A percentile compares a stretch with the other conserved stretches of the same genome.
These are phyloP conservation scores for Ifrita kowaldi DNA, from an alignment of 2,113 vertebrate genomes.

Conservation along the genomic window DNA sequence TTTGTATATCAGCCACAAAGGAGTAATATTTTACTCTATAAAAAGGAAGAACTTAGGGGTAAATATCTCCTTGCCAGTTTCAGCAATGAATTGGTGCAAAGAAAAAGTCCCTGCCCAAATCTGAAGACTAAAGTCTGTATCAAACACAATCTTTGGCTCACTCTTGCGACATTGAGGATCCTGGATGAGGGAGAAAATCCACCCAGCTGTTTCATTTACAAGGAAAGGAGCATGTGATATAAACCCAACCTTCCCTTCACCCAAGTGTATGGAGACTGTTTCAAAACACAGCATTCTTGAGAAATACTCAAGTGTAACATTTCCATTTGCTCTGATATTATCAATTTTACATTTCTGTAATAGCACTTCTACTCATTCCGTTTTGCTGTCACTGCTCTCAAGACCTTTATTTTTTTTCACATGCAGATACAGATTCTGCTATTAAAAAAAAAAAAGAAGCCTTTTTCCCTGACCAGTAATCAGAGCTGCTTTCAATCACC, in stretches of 20 bases:
- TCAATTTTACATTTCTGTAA: not conserved
- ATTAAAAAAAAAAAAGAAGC: not conserved
- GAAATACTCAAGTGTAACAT: not conserved
- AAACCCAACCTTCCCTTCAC: not conserved
- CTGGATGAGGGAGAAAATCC: not conserved
- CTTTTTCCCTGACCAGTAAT: not conserved
- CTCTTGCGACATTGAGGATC: not conserved
- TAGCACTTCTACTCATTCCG: not conserved
- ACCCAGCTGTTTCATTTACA: not conserved
- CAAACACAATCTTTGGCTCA: not conserved
- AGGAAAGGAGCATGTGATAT: not conserved
- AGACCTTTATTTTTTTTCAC: not conserved
- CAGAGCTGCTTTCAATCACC: not conserved
- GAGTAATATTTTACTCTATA: not conserved
- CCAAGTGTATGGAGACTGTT: fast-evolving
- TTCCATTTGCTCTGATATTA: not conserved
- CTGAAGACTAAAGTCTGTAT: not conserved
- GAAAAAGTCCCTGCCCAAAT: not conserved
- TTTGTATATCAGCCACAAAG: not conserved
- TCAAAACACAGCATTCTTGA: not conserved
- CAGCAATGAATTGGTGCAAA: not conserved
- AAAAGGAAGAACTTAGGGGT: not conserved
- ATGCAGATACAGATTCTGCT: not conserved
- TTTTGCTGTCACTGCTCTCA: not conserved
- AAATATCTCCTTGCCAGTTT: not conserved